Conservation (phyloP, 2,888 invertebrate species). For the Dicycla oo region DNA sequence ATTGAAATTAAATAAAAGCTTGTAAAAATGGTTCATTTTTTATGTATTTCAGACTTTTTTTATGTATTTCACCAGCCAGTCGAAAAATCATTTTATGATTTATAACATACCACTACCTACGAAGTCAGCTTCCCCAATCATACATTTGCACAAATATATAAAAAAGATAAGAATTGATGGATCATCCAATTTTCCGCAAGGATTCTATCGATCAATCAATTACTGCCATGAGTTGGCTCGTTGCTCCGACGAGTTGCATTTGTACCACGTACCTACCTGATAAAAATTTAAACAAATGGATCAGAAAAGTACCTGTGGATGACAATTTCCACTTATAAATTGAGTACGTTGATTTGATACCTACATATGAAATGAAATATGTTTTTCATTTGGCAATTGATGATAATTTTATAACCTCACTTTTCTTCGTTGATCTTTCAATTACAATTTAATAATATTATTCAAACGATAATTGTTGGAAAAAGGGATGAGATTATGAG, state of each 20-base stretch:
- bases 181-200: constrained; percentile 24
- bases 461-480: not conserved
- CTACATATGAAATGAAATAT: not conserved
- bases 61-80: not conserved
- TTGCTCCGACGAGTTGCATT: constrained; percentile 5
- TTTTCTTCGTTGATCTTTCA: not conserved
- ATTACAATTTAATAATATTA: not conserved
- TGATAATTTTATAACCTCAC: not conserved
- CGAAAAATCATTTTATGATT: too few species aligned
- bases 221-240: constrained; percentile 7
- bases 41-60: too few species aligned
- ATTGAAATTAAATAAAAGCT: too few species aligned
- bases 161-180: not conserved
- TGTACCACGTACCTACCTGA: not conserved
- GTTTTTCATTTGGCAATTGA: not conserved
- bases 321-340: not conserved
- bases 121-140: too few species aligned
- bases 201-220: constrained; percentile 44
- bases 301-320: not conserved
- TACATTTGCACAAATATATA: not conserved
- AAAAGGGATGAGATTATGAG: not conserved
- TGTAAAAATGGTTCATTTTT: too few species aligned
- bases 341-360: not conserved
- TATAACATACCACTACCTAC: too few species aligned
- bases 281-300: not conserved